Conservation (phyloP, 2,113 vertebrate genomes). For the Anoura caudifer region DNA sequence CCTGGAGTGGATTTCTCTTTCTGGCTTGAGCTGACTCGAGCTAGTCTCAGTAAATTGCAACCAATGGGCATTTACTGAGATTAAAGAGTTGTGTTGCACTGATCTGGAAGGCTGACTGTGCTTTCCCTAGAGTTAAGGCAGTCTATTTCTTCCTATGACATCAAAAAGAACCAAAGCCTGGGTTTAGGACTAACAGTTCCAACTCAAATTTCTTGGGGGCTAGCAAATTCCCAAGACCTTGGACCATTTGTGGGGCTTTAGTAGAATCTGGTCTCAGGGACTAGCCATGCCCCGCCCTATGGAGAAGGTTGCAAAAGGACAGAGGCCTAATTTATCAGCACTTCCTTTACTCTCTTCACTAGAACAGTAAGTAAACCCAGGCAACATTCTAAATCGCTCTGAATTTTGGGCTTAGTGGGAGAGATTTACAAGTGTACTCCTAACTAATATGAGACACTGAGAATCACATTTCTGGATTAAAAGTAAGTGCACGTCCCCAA, state of each 20-base stretch:
- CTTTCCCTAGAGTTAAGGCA: neutral
- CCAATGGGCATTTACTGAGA: neutral
- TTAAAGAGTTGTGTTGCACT: neutral
- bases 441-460: neutral
- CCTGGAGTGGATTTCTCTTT: neutral
- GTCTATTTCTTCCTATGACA: neutral
- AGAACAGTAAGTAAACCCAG: neutral
- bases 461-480: constrained; percentile 22
- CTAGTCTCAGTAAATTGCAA: neutral
- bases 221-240: neutral
- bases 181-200: neutral
- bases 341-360: neutral
- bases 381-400: neutral
- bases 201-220: neutral
- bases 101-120: neutral
- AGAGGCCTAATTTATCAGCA: neutral
- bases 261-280: neutral
- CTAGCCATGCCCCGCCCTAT: neutral
- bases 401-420: neutral
- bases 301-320: neutral
- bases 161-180: neutral
- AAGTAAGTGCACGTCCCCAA: neutral
- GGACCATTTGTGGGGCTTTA: neutral
- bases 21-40: neutral
- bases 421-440: neutral